Percentiles rank a stretch among this genome's conserved stretches.
These are phyloP conservation scores for Fulmarus glacialis DNA, from an alignment of 2,113 vertebrate species.

Conservation along the genomic window DNA sequence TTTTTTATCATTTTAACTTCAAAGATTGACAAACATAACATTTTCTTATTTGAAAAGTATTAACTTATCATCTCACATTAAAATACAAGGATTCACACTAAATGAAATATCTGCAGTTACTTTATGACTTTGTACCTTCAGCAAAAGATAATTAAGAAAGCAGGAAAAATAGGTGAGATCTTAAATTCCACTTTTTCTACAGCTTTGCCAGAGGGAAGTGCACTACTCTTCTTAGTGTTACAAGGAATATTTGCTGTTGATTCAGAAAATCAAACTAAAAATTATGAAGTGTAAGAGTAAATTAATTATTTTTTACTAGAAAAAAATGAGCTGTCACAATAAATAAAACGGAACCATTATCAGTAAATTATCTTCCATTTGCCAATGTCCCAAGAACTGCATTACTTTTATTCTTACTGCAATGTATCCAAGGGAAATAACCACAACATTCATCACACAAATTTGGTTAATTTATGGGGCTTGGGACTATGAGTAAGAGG, in stretches of 20 bases:
- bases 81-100: background rate
- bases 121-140: background rate
- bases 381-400: background rate
- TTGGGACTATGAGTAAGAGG: background rate
- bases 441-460: background rate
- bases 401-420: background rate
- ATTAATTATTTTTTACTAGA: background rate
- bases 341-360: background rate
- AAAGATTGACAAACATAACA: background rate
- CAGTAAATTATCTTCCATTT: background rate
- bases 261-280: background rate
- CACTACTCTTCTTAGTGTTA: background rate
- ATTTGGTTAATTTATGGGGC: background rate
- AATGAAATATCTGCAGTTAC: background rate
- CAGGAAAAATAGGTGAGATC: background rate
- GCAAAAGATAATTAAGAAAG: background rate
- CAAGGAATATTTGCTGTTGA: background rate
- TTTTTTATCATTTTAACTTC: background rate
- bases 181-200: background rate
- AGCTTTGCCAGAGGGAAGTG: background rate
- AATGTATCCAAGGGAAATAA: background rate
- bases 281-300: background rate
- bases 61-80: background rate
- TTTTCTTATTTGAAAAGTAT: background rate
- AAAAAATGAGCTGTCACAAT: background rate